A percentile compares a stretch with the other conserved stretches of the same genome.
These are phyloP conservation scores for Trichacis sp. DNA, from an alignment of 2,888 invertebrate species.

Conservation along the genomic window DNA sequence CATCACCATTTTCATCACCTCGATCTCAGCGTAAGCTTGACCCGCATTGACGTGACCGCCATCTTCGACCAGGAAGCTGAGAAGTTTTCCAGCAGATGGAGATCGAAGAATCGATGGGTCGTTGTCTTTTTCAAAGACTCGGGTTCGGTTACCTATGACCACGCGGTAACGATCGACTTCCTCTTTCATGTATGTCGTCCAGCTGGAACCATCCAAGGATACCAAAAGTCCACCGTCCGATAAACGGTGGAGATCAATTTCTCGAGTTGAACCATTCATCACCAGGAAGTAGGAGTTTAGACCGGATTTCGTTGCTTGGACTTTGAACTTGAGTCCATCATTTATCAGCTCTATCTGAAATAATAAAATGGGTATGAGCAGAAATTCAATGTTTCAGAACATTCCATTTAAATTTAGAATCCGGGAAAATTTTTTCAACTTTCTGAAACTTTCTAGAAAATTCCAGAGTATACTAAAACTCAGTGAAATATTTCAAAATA, in stretches of 20 bases:
- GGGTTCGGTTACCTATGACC: conserved; percentile 96
- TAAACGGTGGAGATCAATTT: conserved; percentile 91
- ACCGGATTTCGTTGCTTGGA: conserved; percentile 92
- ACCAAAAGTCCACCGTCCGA: conserved; percentile 91
- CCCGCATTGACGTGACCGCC: conserved; percentile 93
- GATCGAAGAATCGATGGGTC: conserved; percentile 94
- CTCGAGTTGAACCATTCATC: conserved; percentile 96
- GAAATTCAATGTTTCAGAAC: not conserved
- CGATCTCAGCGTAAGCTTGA: conserved; percentile 97
- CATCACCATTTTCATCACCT: conserved; percentile 99
- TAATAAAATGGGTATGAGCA: no score
- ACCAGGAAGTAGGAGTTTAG: conserved; percentile 91
- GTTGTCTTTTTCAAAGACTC: conserved; percentile 98
- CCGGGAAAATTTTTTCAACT: not conserved
- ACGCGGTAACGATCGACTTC: conserved; percentile 96
- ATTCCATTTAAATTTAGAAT: not conserved
- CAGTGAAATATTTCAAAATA: no score
- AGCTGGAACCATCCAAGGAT: conserved; percentile 94
- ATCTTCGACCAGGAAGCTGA: conserved; percentile 91
- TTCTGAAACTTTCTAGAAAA: no score
- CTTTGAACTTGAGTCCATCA: conserved; percentile 87
- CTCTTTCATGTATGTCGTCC: conserved; percentile 97
- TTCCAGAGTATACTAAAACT: no score
- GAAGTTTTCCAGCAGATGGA: conserved; percentile 94
- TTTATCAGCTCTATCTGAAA: conserved; percentile 85